phyloP scores from a whole-genome alignment of 2,888 invertebrate species.

The Agyllia agylla region DNA sequence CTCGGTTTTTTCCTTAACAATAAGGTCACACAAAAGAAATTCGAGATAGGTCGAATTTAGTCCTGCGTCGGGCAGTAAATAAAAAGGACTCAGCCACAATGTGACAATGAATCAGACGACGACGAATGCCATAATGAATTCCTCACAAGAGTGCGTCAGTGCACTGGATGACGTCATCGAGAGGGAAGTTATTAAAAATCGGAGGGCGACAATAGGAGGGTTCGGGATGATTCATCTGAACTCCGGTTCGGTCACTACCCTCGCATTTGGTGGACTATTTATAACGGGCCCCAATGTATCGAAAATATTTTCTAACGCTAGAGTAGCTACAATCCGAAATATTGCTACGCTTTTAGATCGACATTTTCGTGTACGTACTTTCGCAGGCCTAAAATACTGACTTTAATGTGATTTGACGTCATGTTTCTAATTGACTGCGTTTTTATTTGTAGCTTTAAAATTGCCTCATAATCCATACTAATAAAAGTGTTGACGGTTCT shows the following conservation, averaged over 20 bases:
- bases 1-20: constrained; percentile 52
- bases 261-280: constrained; percentile 82
- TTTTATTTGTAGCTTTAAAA: neutral
- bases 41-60: constrained; percentile 59
- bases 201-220: constrained; percentile 86
- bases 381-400: neutral
- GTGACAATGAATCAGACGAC: constrained; percentile 85
- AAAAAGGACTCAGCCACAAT: constrained; percentile 79
- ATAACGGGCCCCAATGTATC: constrained; percentile 81
- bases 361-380: neutral
- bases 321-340: constrained; percentile 51
- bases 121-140: constrained; percentile 82
- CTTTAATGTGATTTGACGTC: neutral
- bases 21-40: constrained; percentile 59
- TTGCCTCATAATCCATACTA: too few species aligned
- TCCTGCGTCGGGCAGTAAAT: constrained; percentile 81
- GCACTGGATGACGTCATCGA: constrained; percentile 86
- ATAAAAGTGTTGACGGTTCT: neutral
- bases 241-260: constrained; percentile 86
- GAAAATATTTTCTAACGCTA: constrained; percentile 40
- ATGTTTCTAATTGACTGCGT: neutral
- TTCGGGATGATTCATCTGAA: constrained; percentile 89
- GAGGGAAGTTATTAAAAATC: constrained; percentile 84
- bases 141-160: constrained; percentile 83
- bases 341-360: constrained; percentile 12